phyloP scores from a whole-genome alignment of 2,113 vertebrate species.

The Poeciliopsis prolifica region DNA sequence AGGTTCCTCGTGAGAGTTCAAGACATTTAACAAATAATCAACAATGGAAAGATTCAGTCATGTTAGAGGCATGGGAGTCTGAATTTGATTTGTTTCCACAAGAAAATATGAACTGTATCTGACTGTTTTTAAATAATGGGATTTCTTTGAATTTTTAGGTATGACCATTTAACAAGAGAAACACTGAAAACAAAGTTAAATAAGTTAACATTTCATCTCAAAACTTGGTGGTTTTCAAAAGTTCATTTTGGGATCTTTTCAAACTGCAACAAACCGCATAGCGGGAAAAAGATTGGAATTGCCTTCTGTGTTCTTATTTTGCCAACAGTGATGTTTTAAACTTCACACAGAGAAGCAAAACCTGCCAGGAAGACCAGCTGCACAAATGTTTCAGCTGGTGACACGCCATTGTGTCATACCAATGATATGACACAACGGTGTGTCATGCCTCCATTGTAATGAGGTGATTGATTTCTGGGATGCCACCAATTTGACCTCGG shows the following conservation, averaged over 20 bases:
- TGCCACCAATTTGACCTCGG: conserved; percentile 33
- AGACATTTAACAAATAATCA: conserved; percentile 50
- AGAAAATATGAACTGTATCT: conserved; percentile 7
- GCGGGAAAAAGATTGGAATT: not conserved
- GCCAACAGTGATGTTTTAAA: conserved; percentile 23
- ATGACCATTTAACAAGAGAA: conserved; percentile 3
- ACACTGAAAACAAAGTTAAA: conserved; percentile 23
- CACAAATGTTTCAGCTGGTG: conserved; percentile 45
- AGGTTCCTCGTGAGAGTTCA: conserved; percentile 6
- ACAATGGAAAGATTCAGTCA: conserved; percentile 57
- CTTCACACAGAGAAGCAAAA: conserved; percentile 32
- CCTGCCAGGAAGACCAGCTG: conserved; percentile 64
- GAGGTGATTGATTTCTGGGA: conserved; percentile 51
- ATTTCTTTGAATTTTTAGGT: not conserved
- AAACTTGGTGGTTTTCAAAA: not conserved
- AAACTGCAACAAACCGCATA: conserved; percentile 18
- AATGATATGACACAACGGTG: not conserved
- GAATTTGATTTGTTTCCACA: not conserved
- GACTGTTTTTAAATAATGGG: conserved; percentile 5
- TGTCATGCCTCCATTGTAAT: conserved; percentile 28
- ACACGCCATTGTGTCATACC: not conserved
- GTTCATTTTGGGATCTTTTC: conserved; percentile 29
- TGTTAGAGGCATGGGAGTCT: not conserved
- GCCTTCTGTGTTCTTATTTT: conserved; percentile 3
- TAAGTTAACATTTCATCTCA: conserved; percentile 25